Conservation (phyloP, 1,140 invertebrate genomes). For the Lucilia cuprina region DNA sequence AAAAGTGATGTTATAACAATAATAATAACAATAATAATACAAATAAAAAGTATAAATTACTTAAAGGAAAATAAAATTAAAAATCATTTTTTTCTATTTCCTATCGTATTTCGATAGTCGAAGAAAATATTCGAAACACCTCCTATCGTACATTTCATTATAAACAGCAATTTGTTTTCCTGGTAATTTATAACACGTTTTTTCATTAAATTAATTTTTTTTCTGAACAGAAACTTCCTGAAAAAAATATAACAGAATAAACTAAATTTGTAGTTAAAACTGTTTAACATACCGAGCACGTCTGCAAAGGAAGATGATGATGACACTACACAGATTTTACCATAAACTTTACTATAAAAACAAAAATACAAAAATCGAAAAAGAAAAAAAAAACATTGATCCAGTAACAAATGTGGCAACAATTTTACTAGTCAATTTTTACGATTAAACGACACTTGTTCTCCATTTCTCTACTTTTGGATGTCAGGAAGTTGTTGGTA, state of each 20-base stretch:
- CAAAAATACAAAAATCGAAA: neutral
- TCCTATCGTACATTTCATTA: no score
- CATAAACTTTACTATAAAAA: constrained; percentile 11
- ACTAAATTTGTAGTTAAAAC: neutral
- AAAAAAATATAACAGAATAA: neutral
- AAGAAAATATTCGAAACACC: no score
- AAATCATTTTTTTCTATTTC: no score
- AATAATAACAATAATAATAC: no score
- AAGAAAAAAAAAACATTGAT: constrained; percentile 5
- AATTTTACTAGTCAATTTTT: neutral
- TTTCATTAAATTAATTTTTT: neutral
- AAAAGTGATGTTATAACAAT: no score
- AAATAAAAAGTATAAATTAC: no score
- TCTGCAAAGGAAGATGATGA: neutral
- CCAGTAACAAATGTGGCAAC: neutral
- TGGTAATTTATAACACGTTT: constrained; percentile 23
- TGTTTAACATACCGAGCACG: neutral
- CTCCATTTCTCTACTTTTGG: neutral
- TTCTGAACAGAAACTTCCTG: neutral
- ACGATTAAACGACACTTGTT: constrained; percentile 23
- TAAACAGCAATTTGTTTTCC: neutral
- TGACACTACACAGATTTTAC: constrained; percentile 24
- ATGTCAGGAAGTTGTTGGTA: neutral
- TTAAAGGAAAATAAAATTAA: no score
- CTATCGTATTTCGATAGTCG: no score